Conservation (phyloP, 2,113 vertebrate species). For the Gymnarchus niloticus region DNA sequence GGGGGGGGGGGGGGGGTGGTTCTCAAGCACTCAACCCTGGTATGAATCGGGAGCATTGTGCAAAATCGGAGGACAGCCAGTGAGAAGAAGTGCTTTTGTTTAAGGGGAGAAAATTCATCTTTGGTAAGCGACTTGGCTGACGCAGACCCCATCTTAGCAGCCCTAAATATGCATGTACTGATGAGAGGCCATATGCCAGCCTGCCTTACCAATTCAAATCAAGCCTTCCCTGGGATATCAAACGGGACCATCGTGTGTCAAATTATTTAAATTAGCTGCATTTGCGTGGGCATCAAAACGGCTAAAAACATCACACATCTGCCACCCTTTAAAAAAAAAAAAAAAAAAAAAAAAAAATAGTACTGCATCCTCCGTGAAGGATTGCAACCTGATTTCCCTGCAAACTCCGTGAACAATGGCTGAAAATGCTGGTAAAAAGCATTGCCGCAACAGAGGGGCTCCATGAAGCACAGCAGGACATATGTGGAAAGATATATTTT, state of each 20-base stretch:
- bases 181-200: constrained; percentile 56
- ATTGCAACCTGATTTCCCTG: neutral
- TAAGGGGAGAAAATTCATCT: neutral
- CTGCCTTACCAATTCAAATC: constrained; percentile 61
- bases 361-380: neutral
- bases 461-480: neutral
- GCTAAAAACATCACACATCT: neutral
- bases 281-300: constrained; percentile 10
- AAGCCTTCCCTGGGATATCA: constrained; percentile 35
- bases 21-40: neutral
- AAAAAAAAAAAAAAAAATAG: too few species aligned
- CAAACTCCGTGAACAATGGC: neutral
- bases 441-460: too few species aligned
- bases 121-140: neutral
- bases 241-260: constrained; percentile 28
- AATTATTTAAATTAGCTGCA: constrained; percentile 30
- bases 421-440: neutral
- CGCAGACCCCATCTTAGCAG: neutral
- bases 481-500: neutral
- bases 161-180: constrained; percentile 63
- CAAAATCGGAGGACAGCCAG: neutral
- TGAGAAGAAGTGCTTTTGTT: constrained; percentile 1
- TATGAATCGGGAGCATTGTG: neutral
- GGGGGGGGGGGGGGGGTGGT: too few species aligned
- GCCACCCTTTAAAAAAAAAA: too few species aligned